Conservation (phyloP, 2,113 vertebrate genomes). For the Excalfactoria chinensis region DNA sequence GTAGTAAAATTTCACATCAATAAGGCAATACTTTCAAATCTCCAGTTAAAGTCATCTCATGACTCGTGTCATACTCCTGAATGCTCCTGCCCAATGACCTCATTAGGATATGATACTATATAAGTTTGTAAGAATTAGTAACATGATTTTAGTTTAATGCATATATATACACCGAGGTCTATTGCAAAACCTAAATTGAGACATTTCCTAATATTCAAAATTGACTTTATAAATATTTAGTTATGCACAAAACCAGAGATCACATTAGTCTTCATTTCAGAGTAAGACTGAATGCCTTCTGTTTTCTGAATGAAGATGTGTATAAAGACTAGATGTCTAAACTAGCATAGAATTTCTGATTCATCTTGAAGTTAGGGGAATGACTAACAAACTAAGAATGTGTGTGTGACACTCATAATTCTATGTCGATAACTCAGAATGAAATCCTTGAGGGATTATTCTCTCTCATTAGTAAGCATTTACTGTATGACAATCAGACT, state of each 20-base stretch:
- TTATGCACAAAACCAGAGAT: background rate
- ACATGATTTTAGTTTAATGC: background rate
- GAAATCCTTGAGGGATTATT: background rate
- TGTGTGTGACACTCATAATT: background rate
- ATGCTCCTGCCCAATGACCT: background rate
- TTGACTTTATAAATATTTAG: background rate
- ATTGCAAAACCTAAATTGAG: background rate
- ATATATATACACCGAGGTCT: background rate
- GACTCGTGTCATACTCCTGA: background rate
- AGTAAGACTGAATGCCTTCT: background rate
- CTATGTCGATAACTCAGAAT: background rate
- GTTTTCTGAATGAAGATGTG: conserved; percentile 1
- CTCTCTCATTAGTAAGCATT: background rate
- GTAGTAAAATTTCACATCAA: background rate
- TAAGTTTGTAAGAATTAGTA: background rate
- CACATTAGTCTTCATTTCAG: background rate
- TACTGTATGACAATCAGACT: background rate
- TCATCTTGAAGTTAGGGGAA: background rate
- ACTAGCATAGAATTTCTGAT: background rate
- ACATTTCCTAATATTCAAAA: background rate
- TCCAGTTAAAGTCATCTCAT: background rate
- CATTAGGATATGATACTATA: background rate
- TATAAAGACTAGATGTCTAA: background rate
- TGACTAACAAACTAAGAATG: background rate
- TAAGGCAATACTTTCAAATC: background rate